Evolutionary conservation across 2,888 invertebrate genomes (phyloP).

Genomic region (Helicoverpa assulta): DNA sequence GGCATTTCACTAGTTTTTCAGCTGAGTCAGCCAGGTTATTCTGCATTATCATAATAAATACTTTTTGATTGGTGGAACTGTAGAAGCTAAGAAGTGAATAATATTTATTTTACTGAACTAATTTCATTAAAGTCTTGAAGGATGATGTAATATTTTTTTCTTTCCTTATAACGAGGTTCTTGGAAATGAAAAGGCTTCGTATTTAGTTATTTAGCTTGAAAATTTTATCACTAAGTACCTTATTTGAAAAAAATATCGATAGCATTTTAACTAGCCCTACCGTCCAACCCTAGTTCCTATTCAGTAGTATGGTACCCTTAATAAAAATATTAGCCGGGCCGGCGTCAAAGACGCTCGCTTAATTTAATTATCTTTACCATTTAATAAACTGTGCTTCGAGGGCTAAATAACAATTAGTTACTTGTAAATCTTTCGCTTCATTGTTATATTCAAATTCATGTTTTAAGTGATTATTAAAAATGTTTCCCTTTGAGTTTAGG

Average conservation of each 20-base stretch:
- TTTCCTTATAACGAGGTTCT: too few species aligned
- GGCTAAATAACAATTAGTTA: conserved; percentile 79
- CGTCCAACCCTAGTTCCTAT: conserved; percentile 49
- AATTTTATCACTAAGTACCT: background rate
- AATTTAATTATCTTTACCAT: conserved; percentile 87
- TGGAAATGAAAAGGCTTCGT: too few species aligned
- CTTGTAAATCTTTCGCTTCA: conserved; percentile 67
- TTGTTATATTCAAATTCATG: conserved; percentile 52
- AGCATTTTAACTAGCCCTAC: background rate
- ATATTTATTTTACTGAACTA: too few species aligned
- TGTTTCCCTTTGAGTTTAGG: conserved; percentile 22
- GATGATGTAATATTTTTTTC: background rate
- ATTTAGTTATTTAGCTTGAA: too few species aligned
- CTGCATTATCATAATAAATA: background rate
- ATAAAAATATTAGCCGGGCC: conserved; percentile 86
- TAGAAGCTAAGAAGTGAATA: too few species aligned
- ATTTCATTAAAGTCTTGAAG: too few species aligned
- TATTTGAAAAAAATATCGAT: conserved; percentile 22
- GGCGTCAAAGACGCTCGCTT: conserved; percentile 87
- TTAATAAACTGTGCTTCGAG: conserved; percentile 81
- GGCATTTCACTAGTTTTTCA: background rate
- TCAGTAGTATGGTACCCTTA: conserved; percentile 71
- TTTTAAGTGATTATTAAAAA: conserved; percentile 45
- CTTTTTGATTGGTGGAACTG: background rate
- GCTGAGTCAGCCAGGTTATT: background rate